Evolutionary conservation across 2,888 invertebrate species (phyloP), one percentile per base, ranked within the genome.

Genomic region (Campoplex nolae): DNA sequence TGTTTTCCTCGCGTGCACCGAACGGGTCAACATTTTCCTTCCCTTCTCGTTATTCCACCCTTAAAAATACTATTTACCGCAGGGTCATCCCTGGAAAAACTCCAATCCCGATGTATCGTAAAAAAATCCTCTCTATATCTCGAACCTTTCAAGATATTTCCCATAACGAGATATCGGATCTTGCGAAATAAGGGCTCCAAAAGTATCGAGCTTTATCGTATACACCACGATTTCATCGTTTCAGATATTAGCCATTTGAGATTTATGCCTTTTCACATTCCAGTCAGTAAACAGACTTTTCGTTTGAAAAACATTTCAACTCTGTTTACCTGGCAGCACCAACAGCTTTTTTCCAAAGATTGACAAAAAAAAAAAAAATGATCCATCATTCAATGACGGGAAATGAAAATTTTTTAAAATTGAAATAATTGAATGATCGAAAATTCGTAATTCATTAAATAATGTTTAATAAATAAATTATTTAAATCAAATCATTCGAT

Each of bases 1-100:
- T 79, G 73, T 78, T 84, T 84, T 74, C 65, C 78, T 38, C 65
- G 42, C 28, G n/a, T 71, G 32, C 28, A 51, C 35, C 35, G n/a
- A 32, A 4, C 3, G 32, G n/a, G 23, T 35, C 23, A 35, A 67
- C 42, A 7, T 51, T 23, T 23, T 13, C 16, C 16, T 51, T 28
- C 23, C 48, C 16, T 38, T 67, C 68, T 32, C 16, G 48, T 75
- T 35, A 16, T 13, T 6, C 45, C n/a, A 45, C 51, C 74, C 62
- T 70, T 67, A 45, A 75, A 75, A 82, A 56, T 70, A 16, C 48
- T 62, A 28, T 76, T 83, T 71, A 77, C 76, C 32, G 42, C 11
- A 45, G 9, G 74, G 32, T 23, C 56, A 58, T 71, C 71, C 65
- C 48, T 32, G 16, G 23, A 23, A 23, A 67, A 54, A 51, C 23